Evolutionary conservation across 2,797 vertebrate species (phyloP), one percentile per base, ranked within the genome.

Genomic region (Danio jaintianensis): DNA sequence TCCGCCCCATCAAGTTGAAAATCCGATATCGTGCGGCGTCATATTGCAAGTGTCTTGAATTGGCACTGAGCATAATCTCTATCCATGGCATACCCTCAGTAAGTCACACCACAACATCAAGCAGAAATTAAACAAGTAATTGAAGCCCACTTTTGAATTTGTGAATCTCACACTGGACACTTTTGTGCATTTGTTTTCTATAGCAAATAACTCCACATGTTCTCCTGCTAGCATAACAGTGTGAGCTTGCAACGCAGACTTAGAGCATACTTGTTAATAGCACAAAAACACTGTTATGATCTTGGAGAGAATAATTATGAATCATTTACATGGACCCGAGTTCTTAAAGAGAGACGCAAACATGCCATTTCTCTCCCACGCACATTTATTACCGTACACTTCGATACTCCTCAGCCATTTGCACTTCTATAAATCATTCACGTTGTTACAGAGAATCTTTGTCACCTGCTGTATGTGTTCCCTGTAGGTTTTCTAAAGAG

Each of bases 271-370:
- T 22, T 1, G 4, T 45, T 68, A 68, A 38, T 36, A 64, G 36
- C 15, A 11, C 12, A 36, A 55, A 62, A 66, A 64, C 5, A 38
- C 36, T 62, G 48, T 36, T 71, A 29, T 55, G 58, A 79, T 70
- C 18, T 42, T 71, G 66, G n/a, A 58, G 58, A 85, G 76, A 78
- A 72, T 81, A 85, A 86, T 69, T 78, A 87, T 83, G 77, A 89
- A 84, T 81, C 11, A 15, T 82, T 87, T 77, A 83, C 66, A 56
- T 38, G 10, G 15, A 47, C 36, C 15, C n/a, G 47, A 67, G 69
- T 86, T 86, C 88, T 61, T 84, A 88, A 84, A 83, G 63, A 68
- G 63, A 66, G 62, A 71, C n/a, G 29, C 22, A 11, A 13, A 47
- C 15, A n/a, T 15, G 56, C 29, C 10, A 52, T 58, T 18, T 42